Evolutionary conservation across 2,888 invertebrate genomes (phyloP).

Genomic region (Acronicta leporina): DNA sequence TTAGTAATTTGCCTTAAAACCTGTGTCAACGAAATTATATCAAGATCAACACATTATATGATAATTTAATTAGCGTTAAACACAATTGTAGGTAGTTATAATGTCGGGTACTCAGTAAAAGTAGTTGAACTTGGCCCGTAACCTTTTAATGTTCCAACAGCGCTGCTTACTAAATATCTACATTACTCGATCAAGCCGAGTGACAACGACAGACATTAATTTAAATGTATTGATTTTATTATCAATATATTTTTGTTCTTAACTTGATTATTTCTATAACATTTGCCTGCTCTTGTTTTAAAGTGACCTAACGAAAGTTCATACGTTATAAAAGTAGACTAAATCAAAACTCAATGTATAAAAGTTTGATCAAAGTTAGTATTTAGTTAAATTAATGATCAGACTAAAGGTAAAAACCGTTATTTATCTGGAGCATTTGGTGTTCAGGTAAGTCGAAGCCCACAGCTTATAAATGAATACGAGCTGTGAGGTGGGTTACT

Average conservation of each 20-base stretch:
- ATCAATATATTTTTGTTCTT: background rate
- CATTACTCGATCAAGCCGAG: slow-evolving; percentile 30
- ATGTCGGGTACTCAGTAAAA: slow-evolving; percentile 60
- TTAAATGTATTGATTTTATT: slow-evolving; percentile 30
- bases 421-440: slow-evolving; percentile 19
- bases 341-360: slow-evolving; percentile 3
- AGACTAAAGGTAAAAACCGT: slow-evolving; percentile 1
- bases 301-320: slow-evolving; percentile 14
- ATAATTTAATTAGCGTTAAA: slow-evolving; percentile 34
- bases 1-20: slow-evolving; percentile 7
- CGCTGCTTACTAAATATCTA: slow-evolving; percentile 39
- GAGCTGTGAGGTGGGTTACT: slow-evolving; percentile 40
- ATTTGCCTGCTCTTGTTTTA: slow-evolving; percentile 12
- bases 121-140: slow-evolving; percentile 75
- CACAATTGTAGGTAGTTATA: slow-evolving; percentile 29
- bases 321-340: slow-evolving; percentile 2
- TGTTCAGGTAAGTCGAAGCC: slow-evolving; percentile 31
- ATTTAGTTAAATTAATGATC: slow-evolving; percentile 12
- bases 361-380: slow-evolving; percentile 2
- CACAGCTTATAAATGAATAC: slow-evolving; percentile 30
- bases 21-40: slow-evolving; percentile 19
- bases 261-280: slow-evolving; percentile 12
- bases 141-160: slow-evolving; percentile 62
- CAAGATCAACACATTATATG: slow-evolving; percentile 27
- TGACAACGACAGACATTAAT: slow-evolving; percentile 14